Evolutionary conservation across 1,140 invertebrate species (phyloP).

Genomic region (Proctacanthus coquilletti): DNA sequence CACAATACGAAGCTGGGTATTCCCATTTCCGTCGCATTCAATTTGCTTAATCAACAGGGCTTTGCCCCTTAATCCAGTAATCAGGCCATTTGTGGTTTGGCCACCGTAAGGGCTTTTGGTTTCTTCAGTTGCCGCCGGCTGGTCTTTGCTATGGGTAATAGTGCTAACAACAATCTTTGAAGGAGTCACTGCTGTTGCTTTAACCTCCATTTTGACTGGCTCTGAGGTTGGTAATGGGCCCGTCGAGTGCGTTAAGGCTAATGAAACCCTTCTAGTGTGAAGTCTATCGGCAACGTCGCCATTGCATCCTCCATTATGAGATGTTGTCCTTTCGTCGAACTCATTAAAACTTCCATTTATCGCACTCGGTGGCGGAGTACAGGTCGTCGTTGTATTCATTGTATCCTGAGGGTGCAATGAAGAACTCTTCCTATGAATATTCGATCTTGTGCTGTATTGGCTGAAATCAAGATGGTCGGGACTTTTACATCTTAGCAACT

Average conservation of each 20-base stretch:
- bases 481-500: slow-evolving; percentile 42
- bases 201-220: too few relatives aligned
- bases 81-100: too few relatives aligned
- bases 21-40: not conserved
- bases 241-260: too few relatives aligned
- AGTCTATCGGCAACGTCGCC: too few relatives aligned
- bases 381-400: too few relatives aligned
- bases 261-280: too few relatives aligned
- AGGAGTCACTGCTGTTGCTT: too few relatives aligned
- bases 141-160: too few relatives aligned
- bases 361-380: not conserved
- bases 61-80: not conserved
- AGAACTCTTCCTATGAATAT: slow-evolving; percentile 4
- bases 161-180: too few relatives aligned
- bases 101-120: too few relatives aligned
- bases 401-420: slow-evolving; percentile 3
- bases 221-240: too few relatives aligned
- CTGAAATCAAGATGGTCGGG: slow-evolving; percentile 29
- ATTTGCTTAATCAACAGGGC: not conserved
- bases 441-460: slow-evolving; percentile 10
- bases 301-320: not conserved
- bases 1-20: not conserved
- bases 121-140: too few relatives aligned
- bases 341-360: not conserved
- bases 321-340: not conserved